Base-by-base conservation (phyloP, 2,113 vertebrate species). In the Hippocampus comes region DNA sequence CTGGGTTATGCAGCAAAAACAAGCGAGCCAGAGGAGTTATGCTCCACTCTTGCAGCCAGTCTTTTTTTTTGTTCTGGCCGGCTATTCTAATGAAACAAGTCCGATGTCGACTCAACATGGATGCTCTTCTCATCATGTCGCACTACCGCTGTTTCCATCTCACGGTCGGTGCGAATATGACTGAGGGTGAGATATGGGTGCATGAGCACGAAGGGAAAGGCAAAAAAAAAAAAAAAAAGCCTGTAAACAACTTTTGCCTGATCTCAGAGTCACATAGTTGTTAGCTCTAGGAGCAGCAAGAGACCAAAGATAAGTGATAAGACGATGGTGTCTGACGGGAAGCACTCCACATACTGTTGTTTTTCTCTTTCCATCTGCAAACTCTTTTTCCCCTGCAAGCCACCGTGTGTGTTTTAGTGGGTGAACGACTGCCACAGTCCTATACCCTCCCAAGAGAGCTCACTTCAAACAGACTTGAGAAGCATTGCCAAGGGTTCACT, bases 381-480 rank as follows among this genome's bases (percentile, higher is more conserved):
- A 80, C 78, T 75, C 69, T 77, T 77, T 78, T 48, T 77, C 81
- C 34, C 77, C 77, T 76, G 69, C 55, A 27, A 80, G 79, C 77
- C 79, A 68, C 76, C 69, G 76, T 86, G 74, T 71, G 80, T 77
- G 85, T 84, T 76, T 86, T 88, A 83, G 84, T 83, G 87, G 85
- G 86, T 86, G 87, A 84, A 85, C 81, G 83, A 75, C 78, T 71
- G 88, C 83, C 79, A 86, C 86, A 63, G 80, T 89, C 88, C 84
- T 48, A 75, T 81, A 78, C 80, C 76, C 81, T 89, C 90, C 86
- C 78, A n/a, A 53, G 86, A 90, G 90, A 88, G 84, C 7, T 79
- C 69, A 89, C 90, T 90, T 90, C 89, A 91, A 90, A 91, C 89
- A 89, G 87, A 91, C 86, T 90, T 76, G 72, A 84, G 84, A 88